Base-by-base conservation (phyloP, 2,797 vertebrate genomes). In the Eremophila alpestris region DNA sequence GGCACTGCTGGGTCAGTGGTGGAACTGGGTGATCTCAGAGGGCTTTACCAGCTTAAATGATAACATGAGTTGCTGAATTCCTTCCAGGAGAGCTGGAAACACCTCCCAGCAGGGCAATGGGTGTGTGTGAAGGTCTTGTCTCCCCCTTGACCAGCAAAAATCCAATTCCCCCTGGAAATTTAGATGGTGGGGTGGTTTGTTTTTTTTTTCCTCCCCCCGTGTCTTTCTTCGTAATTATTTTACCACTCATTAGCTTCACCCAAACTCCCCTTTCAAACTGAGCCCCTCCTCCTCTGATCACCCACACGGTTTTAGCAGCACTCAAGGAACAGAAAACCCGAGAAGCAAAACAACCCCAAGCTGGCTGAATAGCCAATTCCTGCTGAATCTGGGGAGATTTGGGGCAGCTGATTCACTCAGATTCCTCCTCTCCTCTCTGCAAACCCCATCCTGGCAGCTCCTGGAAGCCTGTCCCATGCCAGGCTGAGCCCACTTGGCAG, bases 401-500 rank as follows among this genome's bases (percentile, higher is more conserved):
- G 58, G 58, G 67, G 32, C 3, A 8, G 51, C 55, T 77, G 30
- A 49, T 77, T 91, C 73, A 16, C 43, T 22, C 9, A 20, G 26
- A n/a, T 59, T 38, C 65, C 78, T 91, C 84, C 36, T 36, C 64
- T 88, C 64, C 68, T 62, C 68, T 7, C 63, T 41, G 40, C 80
- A 80, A 46, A 89, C 36, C 69, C 71, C 71, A 79, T 69, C 79
- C 65, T 36, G 87, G 94, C 90, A 84, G 86, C 43, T 95, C 87
- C 79, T 88, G 69, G 69, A 52, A 92, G 68, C 91, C 93, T 74
- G 15, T 95, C 95, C 97, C 91, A 56, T 52, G 58, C 93, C 36
- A 48, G 85, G 13, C 89, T 16, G 93, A 95, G 96, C 94, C 23
- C 55, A 58, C 79, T 92, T 97, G 97, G 97, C 97, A 92, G 90